Evolutionary conservation across 2,888 invertebrate species (phyloP), one percentile per base, ranked within the genome.

Genomic region (Cepaea hortensis): DNA sequence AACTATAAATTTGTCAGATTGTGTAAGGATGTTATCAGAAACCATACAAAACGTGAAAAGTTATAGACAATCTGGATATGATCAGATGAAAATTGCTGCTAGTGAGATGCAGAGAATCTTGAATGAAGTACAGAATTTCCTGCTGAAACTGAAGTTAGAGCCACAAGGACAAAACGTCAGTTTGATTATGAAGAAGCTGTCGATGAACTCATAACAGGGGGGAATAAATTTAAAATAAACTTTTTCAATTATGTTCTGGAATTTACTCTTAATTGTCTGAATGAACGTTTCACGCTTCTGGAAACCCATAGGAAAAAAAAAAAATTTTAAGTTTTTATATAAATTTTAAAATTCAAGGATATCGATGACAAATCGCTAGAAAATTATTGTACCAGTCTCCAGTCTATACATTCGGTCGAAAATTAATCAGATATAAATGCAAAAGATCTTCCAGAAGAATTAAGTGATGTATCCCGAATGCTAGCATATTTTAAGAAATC

Each of bases 31-130:
- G 11, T 55, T 55, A 55, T 55, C 55, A 35, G 35, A 35, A 35
- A 35, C 35, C 35, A 35, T 35, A 35, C 35, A 35, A 35, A 35
- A 35, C 35, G 35, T 35, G 35, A 35, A 35, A 35, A 35, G 35
- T 35, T 35, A 35, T 35, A 35, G 35, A 35, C 1, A 1, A 35
- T 35, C 35, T 35, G 35, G 35, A 35, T 35, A 35, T 35, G 35
- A 35, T 35, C 35, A 35, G 35, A 35, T 35, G 35, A 35, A 35
- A 35, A 35, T 35, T 35, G 35, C 35, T 46, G 73, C 73, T 73
- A 73, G 35, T 73, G 73, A 73, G 35, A 46, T 73, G 73, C 73
- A 73, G 46, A 73, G 46, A 35, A 46, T 73, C 73, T 73, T 73
- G 46, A 73, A 73, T 46, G 73, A 23, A 73, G 73, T 7, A 46